Conservation (phyloP, 2,888 invertebrate species). For the Beris chalybata region DNA sequence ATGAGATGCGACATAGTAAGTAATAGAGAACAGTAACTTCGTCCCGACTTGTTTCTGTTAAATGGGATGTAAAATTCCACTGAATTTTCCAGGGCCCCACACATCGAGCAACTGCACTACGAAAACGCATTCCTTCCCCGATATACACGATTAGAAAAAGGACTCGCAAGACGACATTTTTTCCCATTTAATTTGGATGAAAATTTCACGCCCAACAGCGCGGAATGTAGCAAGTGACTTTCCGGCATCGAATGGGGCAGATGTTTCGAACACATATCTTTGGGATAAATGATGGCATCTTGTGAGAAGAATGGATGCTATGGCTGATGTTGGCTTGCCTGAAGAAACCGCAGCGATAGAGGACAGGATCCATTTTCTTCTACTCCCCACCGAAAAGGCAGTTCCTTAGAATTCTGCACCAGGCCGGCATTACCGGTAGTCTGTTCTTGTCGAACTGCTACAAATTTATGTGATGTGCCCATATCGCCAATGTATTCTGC, state of each 20-base stretch:
- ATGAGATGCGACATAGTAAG: too few species aligned
- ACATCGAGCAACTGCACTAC: slow-evolving; percentile 10
- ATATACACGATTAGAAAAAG: slow-evolving; percentile 21
- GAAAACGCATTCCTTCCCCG: slow-evolving; percentile 4
- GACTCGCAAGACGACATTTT: slow-evolving; percentile 22
- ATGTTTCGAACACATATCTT: slow-evolving; percentile 20
- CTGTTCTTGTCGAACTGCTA: slow-evolving; percentile 1
- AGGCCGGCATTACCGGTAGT: too few species aligned
- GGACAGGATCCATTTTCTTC: slow-evolving; percentile 13
- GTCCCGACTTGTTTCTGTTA: too few species aligned
- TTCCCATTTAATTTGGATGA: slow-evolving; percentile 32
- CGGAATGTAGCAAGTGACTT: slow-evolving; percentile 32
- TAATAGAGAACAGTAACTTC: too few species aligned
- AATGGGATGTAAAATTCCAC: too few species aligned
- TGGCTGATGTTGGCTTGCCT: neutral
- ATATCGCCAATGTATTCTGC: slow-evolving; percentile 13
- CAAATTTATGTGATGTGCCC: slow-evolving; percentile 25
- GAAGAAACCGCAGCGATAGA: neutral
- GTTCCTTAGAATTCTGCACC: slow-evolving; percentile 14
- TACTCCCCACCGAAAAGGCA: slow-evolving; percentile 4
- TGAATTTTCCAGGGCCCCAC: slow-evolving; percentile 9
- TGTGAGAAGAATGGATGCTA: slow-evolving; percentile 4
- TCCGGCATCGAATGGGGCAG: slow-evolving; percentile 9
- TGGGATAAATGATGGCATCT: slow-evolving; percentile 20
- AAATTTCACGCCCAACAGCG: slow-evolving; percentile 37